A percentile compares a stretch with the other conserved stretches of the same genome.
These are phyloP conservation scores for Neuroterus valhalla DNA, from an alignment of 1,140 invertebrate species.

Conservation along the genomic window DNA sequence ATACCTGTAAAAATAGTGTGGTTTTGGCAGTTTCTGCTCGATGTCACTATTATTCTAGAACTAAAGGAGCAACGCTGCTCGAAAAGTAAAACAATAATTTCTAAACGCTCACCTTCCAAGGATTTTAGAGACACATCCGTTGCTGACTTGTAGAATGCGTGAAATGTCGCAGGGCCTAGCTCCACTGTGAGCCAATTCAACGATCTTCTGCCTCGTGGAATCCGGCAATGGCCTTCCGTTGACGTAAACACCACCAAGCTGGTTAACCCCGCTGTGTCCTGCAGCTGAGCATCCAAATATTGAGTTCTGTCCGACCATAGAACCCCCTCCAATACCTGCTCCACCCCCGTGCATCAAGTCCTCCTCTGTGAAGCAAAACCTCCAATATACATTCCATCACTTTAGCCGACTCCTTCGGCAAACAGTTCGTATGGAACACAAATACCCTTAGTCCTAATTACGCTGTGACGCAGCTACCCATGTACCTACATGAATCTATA, in stretches of 20 bases:
- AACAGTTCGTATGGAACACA: constrained; percentile 3
- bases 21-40: background rate
- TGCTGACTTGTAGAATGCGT: constrained; percentile 96
- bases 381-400: constrained; percentile 19
- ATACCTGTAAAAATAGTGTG: constrained; percentile 81
- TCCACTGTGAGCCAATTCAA: constrained; percentile 97
- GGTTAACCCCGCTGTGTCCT: constrained; percentile 98
- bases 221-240: constrained; percentile 98
- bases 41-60: too few relatives aligned
- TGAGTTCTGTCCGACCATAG: constrained; percentile 77
- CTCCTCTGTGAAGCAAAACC: constrained; percentile 70
- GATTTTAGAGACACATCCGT: constrained; percentile 96
- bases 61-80: too few relatives aligned
- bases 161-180: constrained; percentile 99
- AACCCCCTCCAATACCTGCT: constrained; percentile 69
- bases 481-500: background rate
- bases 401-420: background rate
- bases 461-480: background rate
- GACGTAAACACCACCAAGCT: constrained; percentile 98
- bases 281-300: constrained; percentile 86
- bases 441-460: constrained; percentile 26
- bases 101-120: constrained; percentile 86
- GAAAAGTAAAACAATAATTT: background rate
- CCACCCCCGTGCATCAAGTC: constrained; percentile 74
- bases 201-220: constrained; percentile 97